Evolutionary conservation across 2,888 invertebrate species (phyloP).

Genomic region (Zaprionus obscuricornis): DNA sequence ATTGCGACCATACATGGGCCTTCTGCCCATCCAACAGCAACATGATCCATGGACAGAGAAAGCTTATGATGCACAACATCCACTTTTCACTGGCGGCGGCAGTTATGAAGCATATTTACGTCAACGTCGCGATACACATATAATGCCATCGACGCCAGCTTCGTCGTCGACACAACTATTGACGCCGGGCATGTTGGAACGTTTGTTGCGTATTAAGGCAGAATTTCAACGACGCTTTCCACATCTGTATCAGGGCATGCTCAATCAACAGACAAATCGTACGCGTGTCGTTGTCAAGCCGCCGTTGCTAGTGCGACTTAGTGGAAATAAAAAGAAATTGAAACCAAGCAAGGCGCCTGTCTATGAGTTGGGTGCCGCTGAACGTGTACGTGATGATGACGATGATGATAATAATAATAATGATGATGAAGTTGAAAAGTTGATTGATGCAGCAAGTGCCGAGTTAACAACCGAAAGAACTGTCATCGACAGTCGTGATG

Average conservation of each 20-base stretch:
- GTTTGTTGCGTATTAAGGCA: constrained; percentile 65
- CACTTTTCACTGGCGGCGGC: constrained; percentile 68
- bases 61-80: constrained; percentile 62
- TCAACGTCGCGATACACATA: constrained; percentile 59
- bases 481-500: too few species aligned
- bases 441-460: not conserved
- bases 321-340: not conserved
- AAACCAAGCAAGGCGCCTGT: constrained; percentile 37
- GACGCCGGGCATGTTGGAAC: constrained; percentile 73
- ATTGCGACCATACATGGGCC: constrained; percentile 79
- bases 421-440: not conserved
- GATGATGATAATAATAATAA: not conserved
- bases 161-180: constrained; percentile 42
- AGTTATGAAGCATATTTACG: constrained; percentile 73
- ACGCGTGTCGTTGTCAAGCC: constrained; percentile 64
- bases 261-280: constrained; percentile 57
- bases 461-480: constrained; percentile 18
- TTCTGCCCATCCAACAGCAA: constrained; percentile 55
- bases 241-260: constrained; percentile 68
- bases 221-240: constrained; percentile 76
- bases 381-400: constrained; percentile 53
- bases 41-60: constrained; percentile 79
- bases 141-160: constrained; percentile 32
- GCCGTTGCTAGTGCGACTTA: constrained; percentile 57
- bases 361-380: constrained; percentile 73